A percentile compares a stretch with the other conserved stretches of the same genome.
These are phyloP conservation scores for Tragelaphus imberbis DNA, from an alignment of 2,113 vertebrate species.

Conservation along the genomic window DNA sequence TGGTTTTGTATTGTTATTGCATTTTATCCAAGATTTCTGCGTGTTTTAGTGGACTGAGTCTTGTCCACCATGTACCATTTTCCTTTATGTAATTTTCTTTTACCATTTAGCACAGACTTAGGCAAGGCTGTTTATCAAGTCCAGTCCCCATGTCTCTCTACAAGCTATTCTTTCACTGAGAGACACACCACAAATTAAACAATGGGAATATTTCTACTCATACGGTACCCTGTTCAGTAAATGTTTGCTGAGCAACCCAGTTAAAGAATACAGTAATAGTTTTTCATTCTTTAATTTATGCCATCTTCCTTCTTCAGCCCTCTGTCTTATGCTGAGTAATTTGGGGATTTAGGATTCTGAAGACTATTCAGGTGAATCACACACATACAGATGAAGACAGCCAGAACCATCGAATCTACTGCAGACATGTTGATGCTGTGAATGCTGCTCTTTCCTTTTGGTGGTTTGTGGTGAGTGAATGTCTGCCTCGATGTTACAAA, in stretches of 20 bases:
- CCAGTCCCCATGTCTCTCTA: not conserved
- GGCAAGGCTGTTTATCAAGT: not conserved
- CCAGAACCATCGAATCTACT: not conserved
- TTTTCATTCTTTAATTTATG: not conserved
- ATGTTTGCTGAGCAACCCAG: not conserved
- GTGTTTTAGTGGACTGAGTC: not conserved
- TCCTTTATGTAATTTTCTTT: not conserved
- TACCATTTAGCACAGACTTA: not conserved
- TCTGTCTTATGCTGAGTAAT: not conserved
- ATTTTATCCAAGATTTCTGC: not conserved
- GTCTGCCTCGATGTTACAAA: conserved; percentile 34
- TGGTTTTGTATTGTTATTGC: not conserved
- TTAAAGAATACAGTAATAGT: not conserved
- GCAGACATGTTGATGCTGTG: not conserved
- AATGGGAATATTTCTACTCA: not conserved
- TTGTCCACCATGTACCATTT: not conserved
- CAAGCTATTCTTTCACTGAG: not conserved
- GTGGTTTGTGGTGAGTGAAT: conserved; percentile 38
- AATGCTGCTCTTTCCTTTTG: conserved; percentile 19
- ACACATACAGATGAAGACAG: not conserved
- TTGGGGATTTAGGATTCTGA: not conserved
- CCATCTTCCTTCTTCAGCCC: not conserved
- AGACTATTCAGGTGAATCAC: not conserved
- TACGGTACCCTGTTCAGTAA: not conserved
- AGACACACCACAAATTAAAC: not conserved